Evolutionary conservation across 2,888 invertebrate genomes (phyloP).

Genomic region (Drosophila neotestacea): DNA sequence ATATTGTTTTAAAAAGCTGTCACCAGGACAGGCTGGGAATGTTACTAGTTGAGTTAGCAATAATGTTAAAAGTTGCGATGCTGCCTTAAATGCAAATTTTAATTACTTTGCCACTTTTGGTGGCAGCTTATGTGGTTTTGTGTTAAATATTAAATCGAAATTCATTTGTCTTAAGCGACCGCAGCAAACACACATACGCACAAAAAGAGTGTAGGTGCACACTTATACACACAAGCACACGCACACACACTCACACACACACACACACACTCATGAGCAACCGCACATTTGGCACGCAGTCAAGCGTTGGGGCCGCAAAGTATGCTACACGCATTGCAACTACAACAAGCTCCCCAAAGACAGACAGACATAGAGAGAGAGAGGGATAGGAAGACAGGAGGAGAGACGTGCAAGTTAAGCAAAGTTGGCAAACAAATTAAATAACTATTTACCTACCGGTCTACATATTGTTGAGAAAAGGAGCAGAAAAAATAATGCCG

Average conservation of each 20-base stretch:
- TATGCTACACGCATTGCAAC: slow-evolving; percentile 35
- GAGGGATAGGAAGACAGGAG: not conserved
- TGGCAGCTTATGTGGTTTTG: slow-evolving; percentile 56
- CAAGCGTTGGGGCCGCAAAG: slow-evolving; percentile 37
- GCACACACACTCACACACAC: slow-evolving; percentile 8
- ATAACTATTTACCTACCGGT: slow-evolving; percentile 39
- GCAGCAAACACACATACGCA: slow-evolving; percentile 30
- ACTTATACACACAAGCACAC: slow-evolving; percentile 8
- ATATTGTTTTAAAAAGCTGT: not conserved
- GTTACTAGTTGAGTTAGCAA: slow-evolving; percentile 13
- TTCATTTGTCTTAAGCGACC: slow-evolving; percentile 70
- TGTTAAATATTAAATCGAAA: slow-evolving; percentile 66
- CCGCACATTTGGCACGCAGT: slow-evolving; percentile 46
- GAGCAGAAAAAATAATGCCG: slow-evolving; percentile 10
- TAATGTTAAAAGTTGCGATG: slow-evolving; percentile 5
- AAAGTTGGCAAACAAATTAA: slow-evolving; percentile 52
- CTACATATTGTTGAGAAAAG: not conserved
- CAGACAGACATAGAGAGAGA: not conserved
- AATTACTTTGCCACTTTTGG: slow-evolving; percentile 70
- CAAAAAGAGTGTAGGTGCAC: not conserved
- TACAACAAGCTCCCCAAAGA: slow-evolving; percentile 7
- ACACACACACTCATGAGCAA: slow-evolving; percentile 16
- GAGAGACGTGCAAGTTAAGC: slow-evolving; percentile 25
- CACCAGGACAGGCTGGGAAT: no score
- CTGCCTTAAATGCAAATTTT: slow-evolving; percentile 48